Base-by-base conservation (phyloP, 2,113 vertebrate genomes). In the Dicerorhinus sumatrensis region DNA sequence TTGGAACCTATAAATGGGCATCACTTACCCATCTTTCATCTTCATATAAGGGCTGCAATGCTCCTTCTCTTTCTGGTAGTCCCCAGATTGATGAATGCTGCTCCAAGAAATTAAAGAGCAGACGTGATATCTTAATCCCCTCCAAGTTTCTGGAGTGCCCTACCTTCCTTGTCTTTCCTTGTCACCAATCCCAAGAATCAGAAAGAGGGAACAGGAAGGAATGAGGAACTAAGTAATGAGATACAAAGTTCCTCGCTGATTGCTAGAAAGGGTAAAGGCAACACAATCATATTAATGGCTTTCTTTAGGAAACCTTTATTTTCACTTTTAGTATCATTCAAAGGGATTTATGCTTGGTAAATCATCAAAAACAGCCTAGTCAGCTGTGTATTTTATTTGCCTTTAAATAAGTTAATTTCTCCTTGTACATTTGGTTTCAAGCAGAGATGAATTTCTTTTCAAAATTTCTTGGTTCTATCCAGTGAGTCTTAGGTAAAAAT, bases 361-460 rank as follows among this genome's bases (percentile, higher is more conserved):
- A 54, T 51, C 58, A 89, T 65, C 65, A 31, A 80, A 89, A 87
- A 63, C 20, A n/a, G 25, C 14, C 77, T 84, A 62, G 31, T 90
- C 95, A 83, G 39, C 58, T 90, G 16, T 58, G 3, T 33, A 16
- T 67, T 93, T 90, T 89, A 76, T 89, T 88, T 86, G 67, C 42
- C 21, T 79, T 84, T 75, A 75, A 39, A 39, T 84, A 80, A 76
- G 20, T 69, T 81, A 77, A 81, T 69, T 89, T 87, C 11, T 76
- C 23, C n/a, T 27, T 86, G 39, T 42, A 83, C 48, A 83, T 76
- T 54, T 91, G 11, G 36, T 91, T 92, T 54, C 25, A 91, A 95
- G 70, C 14, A 96, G 67, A 92, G 27, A 94, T 13, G 20, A 51
- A 70, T 67, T 93, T 96, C 36, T 80, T 75, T n/a, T 84, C 8